Conservation (phyloP, 1,140 invertebrate species). For the Ceratina australensis region DNA sequence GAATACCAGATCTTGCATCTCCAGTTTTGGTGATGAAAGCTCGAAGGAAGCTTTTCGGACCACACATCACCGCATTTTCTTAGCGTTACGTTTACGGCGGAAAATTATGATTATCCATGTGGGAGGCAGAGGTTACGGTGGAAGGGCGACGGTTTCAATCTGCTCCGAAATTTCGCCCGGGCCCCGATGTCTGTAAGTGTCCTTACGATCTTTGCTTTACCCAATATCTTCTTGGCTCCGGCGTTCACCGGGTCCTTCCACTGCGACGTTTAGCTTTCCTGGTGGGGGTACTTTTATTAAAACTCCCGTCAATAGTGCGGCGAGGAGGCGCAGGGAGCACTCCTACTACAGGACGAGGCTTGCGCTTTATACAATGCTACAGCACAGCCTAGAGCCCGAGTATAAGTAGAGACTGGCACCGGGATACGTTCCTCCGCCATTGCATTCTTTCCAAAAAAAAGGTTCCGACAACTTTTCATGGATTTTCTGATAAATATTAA, state of each 20-base stretch:
- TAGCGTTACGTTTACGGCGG: neutral
- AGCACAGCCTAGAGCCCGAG: slow-evolving; percentile 59
- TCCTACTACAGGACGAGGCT: slow-evolving; percentile 67
- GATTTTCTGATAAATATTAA: neutral
- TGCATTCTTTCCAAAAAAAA: slow-evolving; percentile 2
- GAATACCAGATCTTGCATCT: no score
- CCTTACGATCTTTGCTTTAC: slow-evolving; percentile 68
- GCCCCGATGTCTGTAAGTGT: slow-evolving; percentile 60
- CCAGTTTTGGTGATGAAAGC: no score
- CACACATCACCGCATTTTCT: no score
- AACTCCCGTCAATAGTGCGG: slow-evolving; percentile 70
- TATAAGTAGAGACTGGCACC: slow-evolving; percentile 47
- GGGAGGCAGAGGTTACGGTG: neutral
- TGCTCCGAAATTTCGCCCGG: slow-evolving; percentile 50
- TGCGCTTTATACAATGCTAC: slow-evolving; percentile 69
- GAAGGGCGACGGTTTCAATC: slow-evolving; percentile 45
- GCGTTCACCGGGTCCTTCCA: slow-evolving; percentile 63
- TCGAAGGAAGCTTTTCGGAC: no score
- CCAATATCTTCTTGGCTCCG: slow-evolving; percentile 68
- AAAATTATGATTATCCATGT: slow-evolving; percentile 25
- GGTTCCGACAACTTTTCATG: neutral
- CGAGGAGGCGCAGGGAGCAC: slow-evolving; percentile 60
- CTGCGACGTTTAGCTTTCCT: slow-evolving; percentile 64
- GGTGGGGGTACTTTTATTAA: slow-evolving; percentile 71
- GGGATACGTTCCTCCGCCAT: slow-evolving; percentile 32